phyloP scores from a whole-genome alignment of 2,113 vertebrate genomes.

The Pica pica region DNA sequence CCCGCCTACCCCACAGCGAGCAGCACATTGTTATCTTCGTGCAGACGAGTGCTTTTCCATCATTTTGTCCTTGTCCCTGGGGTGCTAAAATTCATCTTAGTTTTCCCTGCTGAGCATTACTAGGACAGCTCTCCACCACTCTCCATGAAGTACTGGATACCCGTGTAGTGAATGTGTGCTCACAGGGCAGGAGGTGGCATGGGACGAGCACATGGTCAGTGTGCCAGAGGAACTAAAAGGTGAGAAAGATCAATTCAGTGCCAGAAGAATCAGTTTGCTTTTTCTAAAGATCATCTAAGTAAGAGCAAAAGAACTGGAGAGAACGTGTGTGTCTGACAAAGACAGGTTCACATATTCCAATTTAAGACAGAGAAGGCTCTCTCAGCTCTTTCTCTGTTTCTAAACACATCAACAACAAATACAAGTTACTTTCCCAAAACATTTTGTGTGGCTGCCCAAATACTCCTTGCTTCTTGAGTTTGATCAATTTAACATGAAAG shows the following conservation, averaged over 20 bases:
- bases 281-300: background rate
- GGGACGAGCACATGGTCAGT: background rate
- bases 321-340: background rate
- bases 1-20: background rate
- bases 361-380: background rate
- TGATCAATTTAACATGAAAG: background rate
- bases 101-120: background rate
- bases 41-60: background rate
- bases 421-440: background rate
- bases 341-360: background rate
- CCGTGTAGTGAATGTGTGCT: rapidly evolving
- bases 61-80: background rate
- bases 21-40: background rate
- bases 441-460: background rate
- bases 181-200: background rate
- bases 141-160: background rate
- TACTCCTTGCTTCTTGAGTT: background rate
- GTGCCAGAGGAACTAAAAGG: background rate
- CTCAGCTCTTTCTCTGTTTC: background rate
- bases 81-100: background rate
- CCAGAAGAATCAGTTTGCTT: background rate
- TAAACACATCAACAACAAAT: background rate
- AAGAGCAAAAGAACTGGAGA: background rate
- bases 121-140: background rate
- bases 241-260: background rate